phyloP scores from a whole-genome alignment of 2,888 invertebrate genomes.

The Gandaritis pyraliata region DNA sequence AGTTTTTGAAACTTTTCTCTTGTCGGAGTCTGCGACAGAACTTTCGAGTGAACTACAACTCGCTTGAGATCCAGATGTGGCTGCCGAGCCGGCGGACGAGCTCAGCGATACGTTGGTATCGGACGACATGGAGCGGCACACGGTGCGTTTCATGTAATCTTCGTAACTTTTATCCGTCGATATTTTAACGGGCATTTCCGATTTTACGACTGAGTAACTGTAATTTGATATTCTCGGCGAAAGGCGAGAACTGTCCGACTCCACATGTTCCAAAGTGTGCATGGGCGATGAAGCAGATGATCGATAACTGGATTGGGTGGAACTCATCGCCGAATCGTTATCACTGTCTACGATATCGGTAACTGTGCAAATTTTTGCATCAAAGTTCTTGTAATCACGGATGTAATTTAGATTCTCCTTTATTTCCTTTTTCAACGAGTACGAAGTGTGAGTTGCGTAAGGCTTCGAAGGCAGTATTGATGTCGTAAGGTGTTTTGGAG shows the following conservation, averaged over 20 bases:
- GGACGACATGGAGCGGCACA: constrained; percentile 88
- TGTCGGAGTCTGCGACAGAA: constrained; percentile 86
- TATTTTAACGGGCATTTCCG: constrained; percentile 70
- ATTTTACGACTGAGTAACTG: constrained; percentile 73
- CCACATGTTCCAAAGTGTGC: constrained; percentile 85
- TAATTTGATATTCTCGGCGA: constrained; percentile 77
- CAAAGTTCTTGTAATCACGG: constrained; percentile 73
- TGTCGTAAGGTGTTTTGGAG: constrained; percentile 50
- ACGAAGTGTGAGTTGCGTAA: constrained; percentile 47
- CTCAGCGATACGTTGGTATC: constrained; percentile 89
- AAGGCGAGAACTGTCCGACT: constrained; percentile 81
- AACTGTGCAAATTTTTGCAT: constrained; percentile 76
- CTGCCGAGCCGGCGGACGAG: constrained; percentile 88
- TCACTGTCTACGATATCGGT: constrained; percentile 89
- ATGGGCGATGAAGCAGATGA: constrained; percentile 91
- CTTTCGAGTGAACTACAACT: constrained; percentile 87
- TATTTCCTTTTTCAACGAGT: constrained; percentile 59
- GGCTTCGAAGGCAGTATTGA: constrained; percentile 52
- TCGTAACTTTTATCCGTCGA: constrained; percentile 66
- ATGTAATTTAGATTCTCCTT: constrained; percentile 63
- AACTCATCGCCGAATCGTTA: constrained; percentile 95
- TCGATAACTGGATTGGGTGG: constrained; percentile 91
- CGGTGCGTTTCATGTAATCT: constrained; percentile 81
- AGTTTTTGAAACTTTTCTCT: constrained; percentile 89
- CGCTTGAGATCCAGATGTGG: constrained; percentile 90